Percentiles rank a stretch among this genome's conserved stretches.
phyloP scores from a whole-genome alignment of 2,797 vertebrate species.

The Borostomias antarcticus region DNA sequence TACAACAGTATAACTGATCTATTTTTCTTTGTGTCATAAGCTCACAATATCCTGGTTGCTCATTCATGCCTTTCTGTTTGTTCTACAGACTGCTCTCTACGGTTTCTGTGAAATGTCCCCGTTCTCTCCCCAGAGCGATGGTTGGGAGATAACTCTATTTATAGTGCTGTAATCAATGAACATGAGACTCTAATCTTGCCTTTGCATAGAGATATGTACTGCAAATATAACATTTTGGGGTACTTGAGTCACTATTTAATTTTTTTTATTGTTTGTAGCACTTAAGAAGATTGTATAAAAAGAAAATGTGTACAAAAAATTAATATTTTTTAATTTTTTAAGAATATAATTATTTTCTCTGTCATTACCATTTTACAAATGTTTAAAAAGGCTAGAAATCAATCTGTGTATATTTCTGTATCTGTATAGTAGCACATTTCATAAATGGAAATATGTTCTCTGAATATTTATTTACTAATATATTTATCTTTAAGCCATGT shows the following conservation, averaged over 20 bases:
- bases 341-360: constrained; percentile 88
- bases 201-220: constrained; percentile 81
- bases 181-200: constrained; percentile 79
- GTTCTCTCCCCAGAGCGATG: constrained; percentile 74
- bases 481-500: constrained; percentile 99
- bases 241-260: constrained; percentile 95
- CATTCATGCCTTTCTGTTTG: constrained; percentile 80
- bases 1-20: constrained; percentile 48
- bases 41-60: constrained; percentile 67
- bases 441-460: constrained; percentile 99
- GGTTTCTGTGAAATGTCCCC: constrained; percentile 86
- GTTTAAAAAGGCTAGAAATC: constrained; percentile 91
- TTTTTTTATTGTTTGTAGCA: constrained; percentile 91
- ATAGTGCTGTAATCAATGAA: constrained; percentile 75
- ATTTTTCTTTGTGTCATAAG: constrained; percentile 62
- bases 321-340: constrained; percentile 85
- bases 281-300: constrained; percentile 94
- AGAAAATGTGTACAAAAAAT: constrained; percentile 89
- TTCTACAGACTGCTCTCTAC: constrained; percentile 82
- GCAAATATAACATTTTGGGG: constrained; percentile 82
- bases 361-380: constrained; percentile 89
- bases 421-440: constrained; percentile 99
- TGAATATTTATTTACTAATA: constrained; percentile 99
- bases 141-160: constrained; percentile 80
- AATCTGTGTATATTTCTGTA: constrained; percentile 96